These are phyloP conservation scores for Clivina fossor DNA, from an alignment of 2,888 invertebrate genomes.

Conservation along the genomic window DNA sequence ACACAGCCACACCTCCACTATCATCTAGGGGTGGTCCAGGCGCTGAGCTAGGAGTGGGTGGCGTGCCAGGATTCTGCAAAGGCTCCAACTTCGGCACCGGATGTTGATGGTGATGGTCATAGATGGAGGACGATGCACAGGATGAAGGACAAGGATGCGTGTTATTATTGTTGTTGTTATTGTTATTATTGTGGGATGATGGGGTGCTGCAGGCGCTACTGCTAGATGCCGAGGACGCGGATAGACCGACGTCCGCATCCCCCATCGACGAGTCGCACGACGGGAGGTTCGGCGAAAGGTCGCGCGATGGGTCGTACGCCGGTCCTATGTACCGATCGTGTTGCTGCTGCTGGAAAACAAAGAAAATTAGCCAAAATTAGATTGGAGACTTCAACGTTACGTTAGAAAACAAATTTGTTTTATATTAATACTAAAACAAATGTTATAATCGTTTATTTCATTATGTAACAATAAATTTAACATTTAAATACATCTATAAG, in stretches of 20 bases:
- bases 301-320: constrained; percentile 72
- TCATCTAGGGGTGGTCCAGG: constrained; percentile 49
- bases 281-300: constrained; percentile 73
- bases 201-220: constrained; percentile 63
- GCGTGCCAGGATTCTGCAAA: constrained; percentile 58
- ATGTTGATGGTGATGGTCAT: not conserved
- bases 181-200: too few relatives aligned
- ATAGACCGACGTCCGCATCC: constrained; percentile 55
- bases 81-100: constrained; percentile 56
- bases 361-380: constrained; percentile 36
- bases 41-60: constrained; percentile 51
- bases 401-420: not conserved
- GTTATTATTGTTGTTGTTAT: constrained; percentile 55
- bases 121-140: constrained; percentile 46
- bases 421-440: too few relatives aligned
- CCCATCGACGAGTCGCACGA: constrained; percentile 61
- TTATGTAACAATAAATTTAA: too few relatives aligned
- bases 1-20: constrained; percentile 63
- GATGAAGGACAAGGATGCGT: constrained; percentile 48
- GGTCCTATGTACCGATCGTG: constrained; percentile 63
- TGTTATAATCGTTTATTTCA: too few relatives aligned
- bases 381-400: too few relatives aligned
- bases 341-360: constrained; percentile 70
- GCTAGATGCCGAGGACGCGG: constrained; percentile 55
- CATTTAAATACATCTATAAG: too few relatives aligned